Conservation (phyloP, 2,797 vertebrate species). For the Taenioides sp. region DNA sequence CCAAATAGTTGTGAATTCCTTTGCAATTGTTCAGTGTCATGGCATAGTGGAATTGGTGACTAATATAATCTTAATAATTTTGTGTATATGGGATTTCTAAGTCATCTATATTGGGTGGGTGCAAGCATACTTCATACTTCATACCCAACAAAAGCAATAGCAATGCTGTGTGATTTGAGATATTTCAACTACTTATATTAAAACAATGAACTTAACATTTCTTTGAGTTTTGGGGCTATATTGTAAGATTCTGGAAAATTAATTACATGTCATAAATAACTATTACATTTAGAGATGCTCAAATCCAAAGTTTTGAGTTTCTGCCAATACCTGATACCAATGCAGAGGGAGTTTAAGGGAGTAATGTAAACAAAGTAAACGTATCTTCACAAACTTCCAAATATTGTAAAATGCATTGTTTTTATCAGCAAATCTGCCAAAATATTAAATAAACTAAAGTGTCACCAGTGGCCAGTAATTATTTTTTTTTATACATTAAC, state of each 20-base stretch:
- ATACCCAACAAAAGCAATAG: neutral
- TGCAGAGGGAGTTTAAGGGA: neutral
- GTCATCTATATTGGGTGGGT: slow-evolving; percentile 10
- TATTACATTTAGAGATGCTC: neutral
- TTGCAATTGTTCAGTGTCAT: slow-evolving; percentile 14
- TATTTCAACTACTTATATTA: neutral
- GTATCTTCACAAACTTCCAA: neutral
- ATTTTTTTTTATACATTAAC: neutral
- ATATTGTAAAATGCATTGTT: neutral
- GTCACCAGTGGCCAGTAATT: neutral
- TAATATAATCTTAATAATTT: neutral
- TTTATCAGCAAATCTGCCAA: neutral
- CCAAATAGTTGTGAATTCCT: slow-evolving; percentile 26
- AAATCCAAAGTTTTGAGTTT: neutral
- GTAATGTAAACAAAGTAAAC: neutral
- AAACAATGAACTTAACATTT: too few species aligned
- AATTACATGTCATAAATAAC: neutral
- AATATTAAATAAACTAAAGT: neutral
- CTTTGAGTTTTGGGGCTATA: too few species aligned
- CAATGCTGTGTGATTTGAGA: neutral
- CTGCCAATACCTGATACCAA: neutral
- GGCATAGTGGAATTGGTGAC: slow-evolving; percentile 12
- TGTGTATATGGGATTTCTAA: slow-evolving; percentile 9
- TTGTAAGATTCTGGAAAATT: neutral
- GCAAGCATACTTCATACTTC: neutral